Percentiles rank a stretch among this genome's conserved stretches.
phyloP scores from a whole-genome alignment of 2,888 invertebrate genomes.

The Plebejus melissa region DNA sequence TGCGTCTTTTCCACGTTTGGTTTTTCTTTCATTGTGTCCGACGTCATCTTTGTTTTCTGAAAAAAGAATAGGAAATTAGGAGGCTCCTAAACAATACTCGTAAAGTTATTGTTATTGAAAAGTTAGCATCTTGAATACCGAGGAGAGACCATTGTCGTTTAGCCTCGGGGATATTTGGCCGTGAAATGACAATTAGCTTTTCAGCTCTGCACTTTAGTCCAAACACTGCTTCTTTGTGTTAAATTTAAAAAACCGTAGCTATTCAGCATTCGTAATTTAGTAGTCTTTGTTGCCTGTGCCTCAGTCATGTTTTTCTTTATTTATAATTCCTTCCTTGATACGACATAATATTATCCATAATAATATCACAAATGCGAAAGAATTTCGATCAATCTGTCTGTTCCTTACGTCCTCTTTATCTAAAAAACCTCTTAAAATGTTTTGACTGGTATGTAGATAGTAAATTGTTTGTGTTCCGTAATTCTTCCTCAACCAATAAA shows the following conservation, averaged over 20 bases:
- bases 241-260: too few relatives aligned
- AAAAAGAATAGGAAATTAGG: constrained; percentile 3
- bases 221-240: background rate
- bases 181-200: background rate
- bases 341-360: too few relatives aligned
- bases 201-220: background rate
- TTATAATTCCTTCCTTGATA: too few relatives aligned
- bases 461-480: too few relatives aligned
- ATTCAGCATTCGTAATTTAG: too few relatives aligned
- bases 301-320: too few relatives aligned
- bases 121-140: background rate
- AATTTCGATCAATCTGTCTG: too few relatives aligned
- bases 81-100: background rate
- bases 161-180: background rate
- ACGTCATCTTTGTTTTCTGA: constrained; percentile 43
- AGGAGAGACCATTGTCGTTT: background rate
- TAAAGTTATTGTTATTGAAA: background rate
- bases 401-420: too few relatives aligned
- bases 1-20: constrained; percentile 40
- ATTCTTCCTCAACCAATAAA: background rate
- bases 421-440: too few relatives aligned
- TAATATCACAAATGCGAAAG: too few relatives aligned
- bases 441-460: too few relatives aligned
- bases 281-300: background rate
- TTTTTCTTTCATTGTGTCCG: constrained; percentile 33